Conservation (phyloP, 2,113 vertebrate genomes). For the Marcusenius ussheri region DNA sequence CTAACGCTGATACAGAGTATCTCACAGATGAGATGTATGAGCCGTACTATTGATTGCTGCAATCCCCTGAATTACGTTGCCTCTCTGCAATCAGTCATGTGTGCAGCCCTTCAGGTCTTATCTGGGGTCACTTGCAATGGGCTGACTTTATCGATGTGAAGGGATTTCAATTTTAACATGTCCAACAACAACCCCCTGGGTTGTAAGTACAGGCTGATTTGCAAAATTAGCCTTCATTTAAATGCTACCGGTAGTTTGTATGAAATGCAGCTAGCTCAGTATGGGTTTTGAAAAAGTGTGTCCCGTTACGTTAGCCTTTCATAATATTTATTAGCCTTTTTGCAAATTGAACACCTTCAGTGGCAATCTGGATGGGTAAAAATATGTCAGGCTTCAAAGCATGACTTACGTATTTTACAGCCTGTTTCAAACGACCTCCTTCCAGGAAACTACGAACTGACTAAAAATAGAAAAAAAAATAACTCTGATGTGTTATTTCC, state of each 20-base stretch:
- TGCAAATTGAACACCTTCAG: not conserved
- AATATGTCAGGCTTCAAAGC: not conserved
- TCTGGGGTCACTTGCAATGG: constrained; percentile 39
- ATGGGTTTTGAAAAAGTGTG: not conserved
- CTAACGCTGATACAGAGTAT: not conserved
- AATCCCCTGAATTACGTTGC: constrained; percentile 43
- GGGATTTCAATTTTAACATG: constrained; percentile 38
- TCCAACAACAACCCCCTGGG: not conserved
- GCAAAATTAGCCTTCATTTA: not conserved
- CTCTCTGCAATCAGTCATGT: constrained; percentile 38
- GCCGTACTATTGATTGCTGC: constrained; percentile 46
- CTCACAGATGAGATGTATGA: constrained; percentile 43
- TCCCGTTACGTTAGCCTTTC: not conserved
- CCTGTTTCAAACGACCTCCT: not conserved
- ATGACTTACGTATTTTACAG: not conserved
- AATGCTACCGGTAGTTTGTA: not conserved
- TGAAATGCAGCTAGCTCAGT: not conserved
- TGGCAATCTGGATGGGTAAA: not conserved
- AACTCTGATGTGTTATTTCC: not conserved
- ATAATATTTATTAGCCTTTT: not conserved
- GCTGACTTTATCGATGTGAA: constrained; percentile 30
- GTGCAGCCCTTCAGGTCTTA: constrained; percentile 43
- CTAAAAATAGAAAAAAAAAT: constrained; percentile 4
- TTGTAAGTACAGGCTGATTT: not conserved
- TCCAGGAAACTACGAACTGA: not conserved